phyloP scores from a whole-genome alignment of 2,113 vertebrate genomes.

The Genyomyrus donnyi region DNA sequence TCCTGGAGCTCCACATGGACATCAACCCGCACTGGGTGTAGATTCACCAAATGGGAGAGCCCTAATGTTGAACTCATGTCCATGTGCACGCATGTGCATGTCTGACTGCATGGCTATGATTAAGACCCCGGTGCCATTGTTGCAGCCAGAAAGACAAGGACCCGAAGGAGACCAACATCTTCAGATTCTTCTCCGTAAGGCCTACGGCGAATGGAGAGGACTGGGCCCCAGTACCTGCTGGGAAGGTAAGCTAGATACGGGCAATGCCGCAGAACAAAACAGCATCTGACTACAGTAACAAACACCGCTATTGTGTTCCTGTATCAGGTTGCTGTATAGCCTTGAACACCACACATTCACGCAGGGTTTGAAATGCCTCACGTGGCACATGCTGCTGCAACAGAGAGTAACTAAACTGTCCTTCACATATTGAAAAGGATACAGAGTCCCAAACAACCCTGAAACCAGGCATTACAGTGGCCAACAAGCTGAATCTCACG shows the following conservation, averaged over 20 bases:
- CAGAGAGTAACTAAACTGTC: not conserved
- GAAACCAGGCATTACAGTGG: not conserved
- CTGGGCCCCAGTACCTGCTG: not conserved
- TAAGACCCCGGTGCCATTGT: not conserved
- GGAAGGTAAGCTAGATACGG: not conserved
- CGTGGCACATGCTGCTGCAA: not conserved
- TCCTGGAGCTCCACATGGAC: not conserved
- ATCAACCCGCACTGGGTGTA: not conserved
- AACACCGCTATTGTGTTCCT: not conserved
- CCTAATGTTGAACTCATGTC: not conserved
- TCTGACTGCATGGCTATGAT: not conserved
- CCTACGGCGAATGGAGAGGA: not conserved
- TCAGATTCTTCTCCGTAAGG: not conserved
- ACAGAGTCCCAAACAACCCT: not conserved
- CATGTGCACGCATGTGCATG: not conserved
- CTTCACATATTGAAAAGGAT: not conserved
- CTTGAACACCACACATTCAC: not conserved
- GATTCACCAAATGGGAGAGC: not conserved
- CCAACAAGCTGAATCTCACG: not conserved
- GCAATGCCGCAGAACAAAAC: not conserved
- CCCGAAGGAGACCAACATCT: not conserved
- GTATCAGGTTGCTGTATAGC: not conserved
- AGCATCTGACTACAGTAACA: conserved; percentile 5
- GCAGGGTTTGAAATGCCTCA: not conserved
- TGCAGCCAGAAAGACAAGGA: not conserved